phyloP scores from a whole-genome alignment of 2,797 vertebrate species.

The Tachyglossus aculeatus region DNA sequence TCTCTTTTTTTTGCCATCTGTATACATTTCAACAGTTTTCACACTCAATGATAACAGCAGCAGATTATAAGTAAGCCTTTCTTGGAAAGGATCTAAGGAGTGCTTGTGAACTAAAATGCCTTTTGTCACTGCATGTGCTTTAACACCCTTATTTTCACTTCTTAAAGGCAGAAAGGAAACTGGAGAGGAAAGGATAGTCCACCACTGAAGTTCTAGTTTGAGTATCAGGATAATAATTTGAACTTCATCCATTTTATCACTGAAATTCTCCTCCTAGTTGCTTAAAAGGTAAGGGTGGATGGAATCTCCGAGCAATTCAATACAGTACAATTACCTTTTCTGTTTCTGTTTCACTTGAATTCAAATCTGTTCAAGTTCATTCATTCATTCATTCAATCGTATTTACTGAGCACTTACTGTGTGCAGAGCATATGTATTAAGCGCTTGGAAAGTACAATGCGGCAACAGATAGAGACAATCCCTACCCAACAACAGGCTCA shows the following conservation, averaged over 20 bases:
- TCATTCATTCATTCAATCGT: too few relatives aligned
- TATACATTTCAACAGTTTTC: neutral
- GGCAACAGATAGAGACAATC: too few relatives aligned
- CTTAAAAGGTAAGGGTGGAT: neutral
- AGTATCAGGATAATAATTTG: neutral
- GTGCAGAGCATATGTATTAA: too few relatives aligned
- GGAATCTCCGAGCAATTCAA: neutral
- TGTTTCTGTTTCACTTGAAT: too few relatives aligned
- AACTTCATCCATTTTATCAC: neutral
- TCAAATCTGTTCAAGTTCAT: too few relatives aligned
- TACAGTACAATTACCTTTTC: neutral
- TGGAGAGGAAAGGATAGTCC: neutral
- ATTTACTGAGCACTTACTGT: too few relatives aligned
- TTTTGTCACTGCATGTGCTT: conserved; percentile 46
- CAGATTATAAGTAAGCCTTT: neutral
- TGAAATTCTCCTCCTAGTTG: neutral
- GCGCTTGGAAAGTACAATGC: too few relatives aligned
- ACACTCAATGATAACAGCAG: neutral
- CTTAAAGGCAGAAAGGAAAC: neutral
- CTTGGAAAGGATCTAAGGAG: neutral
- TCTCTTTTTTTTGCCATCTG: neutral
- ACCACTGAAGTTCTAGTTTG: neutral
- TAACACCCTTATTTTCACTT: neutral
- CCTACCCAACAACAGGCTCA: too few relatives aligned
- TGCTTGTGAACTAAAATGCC: conserved; percentile 7